phyloP scores from a whole-genome alignment of 2,797 vertebrate genomes.

The Lithobates pipiens region DNA sequence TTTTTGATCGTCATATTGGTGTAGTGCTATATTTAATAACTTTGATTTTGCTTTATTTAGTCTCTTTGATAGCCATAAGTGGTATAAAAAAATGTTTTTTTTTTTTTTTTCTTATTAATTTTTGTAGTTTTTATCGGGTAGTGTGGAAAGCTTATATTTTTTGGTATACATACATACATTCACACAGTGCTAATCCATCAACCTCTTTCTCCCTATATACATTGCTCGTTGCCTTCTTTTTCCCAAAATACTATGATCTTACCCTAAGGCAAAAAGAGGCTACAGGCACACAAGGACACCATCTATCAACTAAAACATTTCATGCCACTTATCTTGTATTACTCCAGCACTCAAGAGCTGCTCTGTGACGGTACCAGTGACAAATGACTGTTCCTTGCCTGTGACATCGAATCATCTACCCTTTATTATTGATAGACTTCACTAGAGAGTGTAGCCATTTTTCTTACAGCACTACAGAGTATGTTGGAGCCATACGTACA shows the following conservation, averaged over 20 bases:
- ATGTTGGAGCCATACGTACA: not conserved
- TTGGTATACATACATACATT: no score
- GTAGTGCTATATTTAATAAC: no score
- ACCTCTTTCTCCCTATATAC: no score
- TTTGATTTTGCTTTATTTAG: no score
- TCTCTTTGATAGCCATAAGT: no score
- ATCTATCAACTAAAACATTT: not conserved
- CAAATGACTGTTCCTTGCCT: not conserved
- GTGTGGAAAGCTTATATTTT: no score
- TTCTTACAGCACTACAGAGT: not conserved
- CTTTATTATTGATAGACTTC: slow-evolving; percentile 13
- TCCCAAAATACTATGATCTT: not conserved
- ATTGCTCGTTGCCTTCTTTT: no score
- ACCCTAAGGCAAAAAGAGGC: not conserved
- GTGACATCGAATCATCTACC: slow-evolving; percentile 9
- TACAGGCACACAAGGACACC: not conserved
- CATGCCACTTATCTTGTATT: not conserved
- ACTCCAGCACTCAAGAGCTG: not conserved
- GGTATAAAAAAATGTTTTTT: no score
- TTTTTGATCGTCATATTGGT: no score
- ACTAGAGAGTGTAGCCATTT: not conserved
- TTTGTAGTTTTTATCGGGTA: no score
- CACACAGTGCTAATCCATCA: no score
- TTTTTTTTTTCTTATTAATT: no score
- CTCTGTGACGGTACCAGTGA: not conserved